Evolutionary conservation across 2,797 vertebrate genomes (phyloP).

Genomic region (Oryzias dopingdopingensis): DNA sequence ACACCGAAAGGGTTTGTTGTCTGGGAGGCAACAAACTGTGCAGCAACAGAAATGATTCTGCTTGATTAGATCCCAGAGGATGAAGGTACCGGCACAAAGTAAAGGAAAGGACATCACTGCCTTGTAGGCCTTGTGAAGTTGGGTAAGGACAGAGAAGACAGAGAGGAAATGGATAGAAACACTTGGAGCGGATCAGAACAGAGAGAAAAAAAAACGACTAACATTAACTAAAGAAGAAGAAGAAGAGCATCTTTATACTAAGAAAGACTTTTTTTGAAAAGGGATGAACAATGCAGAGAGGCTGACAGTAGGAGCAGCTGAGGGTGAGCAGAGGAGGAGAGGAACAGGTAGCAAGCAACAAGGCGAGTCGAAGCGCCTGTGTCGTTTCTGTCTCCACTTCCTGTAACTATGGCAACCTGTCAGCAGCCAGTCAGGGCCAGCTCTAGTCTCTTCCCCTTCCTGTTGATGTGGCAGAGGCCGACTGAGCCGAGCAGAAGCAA

Average conservation of each 20-base stretch:
- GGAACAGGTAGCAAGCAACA: slow-evolving; percentile 58
- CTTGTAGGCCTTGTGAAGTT: slow-evolving; percentile 45
- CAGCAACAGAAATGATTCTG: slow-evolving; percentile 71
- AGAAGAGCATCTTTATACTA: slow-evolving; percentile 14
- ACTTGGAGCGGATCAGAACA: slow-evolving; percentile 48
- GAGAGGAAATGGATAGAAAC: slow-evolving; percentile 24
- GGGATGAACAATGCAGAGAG: slow-evolving; percentile 28
- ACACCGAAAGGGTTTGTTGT: slow-evolving; percentile 41
- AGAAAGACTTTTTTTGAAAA: slow-evolving; percentile 10
- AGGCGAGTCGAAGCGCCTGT: slow-evolving; percentile 59
- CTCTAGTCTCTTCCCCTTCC: slow-evolving; percentile 79
- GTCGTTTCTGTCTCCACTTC: slow-evolving; percentile 79
- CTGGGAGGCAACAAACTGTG: slow-evolving; percentile 47
- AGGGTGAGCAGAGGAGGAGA: slow-evolving; percentile 51
- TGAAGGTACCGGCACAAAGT: slow-evolving; percentile 66
- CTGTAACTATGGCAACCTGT: slow-evolving; percentile 81
- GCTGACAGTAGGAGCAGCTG: slow-evolving; percentile 43
- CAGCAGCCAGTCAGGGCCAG: slow-evolving; percentile 76
- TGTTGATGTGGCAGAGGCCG: slow-evolving; percentile 72
- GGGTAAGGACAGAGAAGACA: slow-evolving; percentile 29
- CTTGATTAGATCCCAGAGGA: slow-evolving; percentile 74
- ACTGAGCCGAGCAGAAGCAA: slow-evolving; percentile 50
- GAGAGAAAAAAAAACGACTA: not conserved
- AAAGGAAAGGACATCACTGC: slow-evolving; percentile 43
- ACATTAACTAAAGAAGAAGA: not conserved